Evolutionary conservation across 2,797 vertebrate genomes (phyloP), one percentile per base, ranked within the genome.

Genomic region (Chaenodraco wilsoni): DNA sequence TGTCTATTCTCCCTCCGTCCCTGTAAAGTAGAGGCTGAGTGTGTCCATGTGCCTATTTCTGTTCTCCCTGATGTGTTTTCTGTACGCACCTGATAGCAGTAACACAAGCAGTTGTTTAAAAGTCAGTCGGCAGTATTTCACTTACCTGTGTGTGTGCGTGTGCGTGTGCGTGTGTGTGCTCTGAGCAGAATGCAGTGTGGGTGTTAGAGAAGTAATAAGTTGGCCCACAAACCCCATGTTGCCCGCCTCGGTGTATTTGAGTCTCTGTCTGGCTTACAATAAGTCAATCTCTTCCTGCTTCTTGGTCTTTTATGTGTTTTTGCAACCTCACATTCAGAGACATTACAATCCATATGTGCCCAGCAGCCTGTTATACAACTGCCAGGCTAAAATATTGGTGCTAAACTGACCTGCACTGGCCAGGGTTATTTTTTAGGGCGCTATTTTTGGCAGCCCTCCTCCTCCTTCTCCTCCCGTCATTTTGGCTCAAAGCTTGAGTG

Each of bases 401-500:
- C 87, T 88, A 83, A 88, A 74, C 83, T 84, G 84, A 81, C 60
- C 76, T 66, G 83, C 81, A 21, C 59, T 70, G 81, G 46, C 66
- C 78, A 63, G 63, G 37, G 52, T 61, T 63, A 61, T 84, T 77
- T 84, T 72, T 64, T 83, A 16, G 61, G 63, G 78, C 86, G 83
- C 86, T 91, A 79, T 90, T 91, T 88, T 82, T 9, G 55, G 66
- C 72, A 40, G 60, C 48, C 50, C 52, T 46, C 56, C 65, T 73
- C 71, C 45, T 69, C 60, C 49, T 46, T 51, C 65, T 73, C 71
- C 45, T 69, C 60, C 49, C 23, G 77, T 83, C 78, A 83, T 58
- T 58, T 76, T 85, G 5, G 27, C 82, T 87, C 78, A 77, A 62
- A 81, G 81, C 75, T 64, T 82, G 85, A 92, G 78, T 79, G 84